Base-by-base conservation (phyloP, 2,113 vertebrate genomes). In the Mellivora capensis region DNA sequence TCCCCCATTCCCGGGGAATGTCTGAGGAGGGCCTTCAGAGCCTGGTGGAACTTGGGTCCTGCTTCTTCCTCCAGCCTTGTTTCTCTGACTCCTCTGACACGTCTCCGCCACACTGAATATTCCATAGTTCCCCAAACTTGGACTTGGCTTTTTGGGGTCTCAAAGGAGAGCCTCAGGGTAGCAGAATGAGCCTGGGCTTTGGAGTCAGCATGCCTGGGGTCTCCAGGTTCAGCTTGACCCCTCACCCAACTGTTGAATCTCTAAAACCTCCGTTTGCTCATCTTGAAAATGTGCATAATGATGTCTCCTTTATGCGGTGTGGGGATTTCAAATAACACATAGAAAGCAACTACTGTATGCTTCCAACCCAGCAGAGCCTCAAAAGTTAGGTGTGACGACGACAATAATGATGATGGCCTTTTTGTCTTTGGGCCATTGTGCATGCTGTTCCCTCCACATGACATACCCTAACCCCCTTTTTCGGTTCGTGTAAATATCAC, bases 111-210 rank as follows among this genome's bases (percentile, higher is more conserved):
- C 39, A n/a, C 0, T 4, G 17, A 62, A 49, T 21, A 52, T 23
- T 74, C 34, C 34, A 15, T 7, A 12, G 67, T 15, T 61, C 25
- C 20, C 57, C 27, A 81, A 47, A 83, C 12, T 90, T 44, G 39
- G 49, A 18, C 15, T 1, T 71, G 17, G 23, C 47, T 86, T 88
- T 85, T 85, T 84, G 21, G 49, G 10, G 15, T 86, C 31, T 92
- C 42, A 47, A 54, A 47, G n/a, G 88, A 61, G n/a, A 37, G 7
- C 54, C 13, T 91, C 13, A 31, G 52, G 27, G 31, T 5, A 77
- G 80, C 52, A 89, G 54, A 88, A 93, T 29, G 67, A 54, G 27
- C 77, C 67, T 82, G 81, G 59, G 64, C 44, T 83, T 95, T 90
- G 31, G 42, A 69, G n/a, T 47, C 47, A 59, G 72, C 25, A 42